phyloP scores from a whole-genome alignment of 1,140 invertebrate genomes.

The Panonychus citri region DNA sequence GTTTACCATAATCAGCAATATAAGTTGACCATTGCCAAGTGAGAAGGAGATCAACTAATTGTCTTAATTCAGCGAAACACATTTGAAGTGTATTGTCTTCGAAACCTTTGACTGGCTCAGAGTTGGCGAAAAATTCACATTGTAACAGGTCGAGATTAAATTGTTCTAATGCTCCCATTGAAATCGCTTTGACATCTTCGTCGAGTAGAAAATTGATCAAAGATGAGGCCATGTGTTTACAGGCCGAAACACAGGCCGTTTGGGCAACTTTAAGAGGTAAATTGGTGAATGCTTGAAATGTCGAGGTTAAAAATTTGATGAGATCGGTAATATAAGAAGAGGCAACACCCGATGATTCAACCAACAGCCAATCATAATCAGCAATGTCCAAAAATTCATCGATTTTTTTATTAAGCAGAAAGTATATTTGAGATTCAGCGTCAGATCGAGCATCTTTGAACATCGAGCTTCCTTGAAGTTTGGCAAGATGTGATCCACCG shows the following conservation, averaged over 20 bases:
- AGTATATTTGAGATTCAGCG: constrained; percentile 87
- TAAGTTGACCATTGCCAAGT: constrained; percentile 94
- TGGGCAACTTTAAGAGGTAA: constrained; percentile 71
- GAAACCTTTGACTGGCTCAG: constrained; percentile 61
- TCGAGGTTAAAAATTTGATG: constrained; percentile 77
- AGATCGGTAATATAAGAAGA: constrained; percentile 85
- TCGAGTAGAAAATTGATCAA: constrained; percentile 47
- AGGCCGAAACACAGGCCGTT: constrained; percentile 66
- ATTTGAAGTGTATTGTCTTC: constrained; percentile 58
- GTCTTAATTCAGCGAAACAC: constrained; percentile 65
- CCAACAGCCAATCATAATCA: constrained; percentile 81
- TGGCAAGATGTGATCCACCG: constrained; percentile 26
- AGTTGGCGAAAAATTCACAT: constrained; percentile 87
- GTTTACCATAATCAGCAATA: constrained; percentile 81
- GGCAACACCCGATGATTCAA: constrained; percentile 68
- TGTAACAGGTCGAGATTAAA: constrained; percentile 90
- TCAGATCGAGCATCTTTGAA: constrained; percentile 82
- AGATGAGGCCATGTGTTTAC: constrained; percentile 66
- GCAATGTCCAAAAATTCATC: constrained; percentile 81
- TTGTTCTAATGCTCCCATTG: constrained; percentile 80
- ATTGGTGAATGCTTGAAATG: constrained; percentile 73
- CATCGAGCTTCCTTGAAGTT: constrained; percentile 46
- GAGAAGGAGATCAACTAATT: constrained; percentile 69
- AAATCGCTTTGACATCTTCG: constrained; percentile 71
- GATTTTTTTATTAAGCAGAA: constrained; percentile 72